Conservation (phyloP, 2,888 invertebrate species). For the Altica lythri region DNA sequence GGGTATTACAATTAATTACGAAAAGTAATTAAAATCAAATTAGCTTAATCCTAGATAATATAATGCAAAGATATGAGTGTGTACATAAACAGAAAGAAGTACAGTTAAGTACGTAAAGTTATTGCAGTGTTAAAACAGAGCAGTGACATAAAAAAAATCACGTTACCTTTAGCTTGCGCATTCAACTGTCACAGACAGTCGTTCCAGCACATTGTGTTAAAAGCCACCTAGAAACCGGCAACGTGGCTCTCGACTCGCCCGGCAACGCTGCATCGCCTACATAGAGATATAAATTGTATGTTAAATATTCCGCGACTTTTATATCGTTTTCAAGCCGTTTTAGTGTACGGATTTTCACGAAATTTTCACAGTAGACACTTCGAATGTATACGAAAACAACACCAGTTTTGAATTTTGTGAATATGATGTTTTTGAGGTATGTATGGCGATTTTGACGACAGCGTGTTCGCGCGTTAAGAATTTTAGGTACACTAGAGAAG, state of each 20-base stretch:
- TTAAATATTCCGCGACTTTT: slow-evolving; percentile 50
- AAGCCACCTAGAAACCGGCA: slow-evolving; percentile 42
- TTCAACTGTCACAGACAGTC: slow-evolving; percentile 50
- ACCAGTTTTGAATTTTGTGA: slow-evolving; percentile 42
- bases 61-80: no score
- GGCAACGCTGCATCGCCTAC: slow-evolving; percentile 53
- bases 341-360: slow-evolving; percentile 42
- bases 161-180: slow-evolving; percentile 52
- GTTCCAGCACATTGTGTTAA: slow-evolving; percentile 45
- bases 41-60: no score
- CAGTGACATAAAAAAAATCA: slow-evolving; percentile 50
- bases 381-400: slow-evolving; percentile 26
- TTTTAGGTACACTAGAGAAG: slow-evolving; percentile 47
- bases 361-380: slow-evolving; percentile 43
- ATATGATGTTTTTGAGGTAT: slow-evolving; percentile 39
- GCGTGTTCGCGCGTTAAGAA: slow-evolving; percentile 46
- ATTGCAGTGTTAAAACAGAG: slow-evolving; percentile 36
- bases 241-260: slow-evolving; percentile 36
- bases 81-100: neutral
- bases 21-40: no score
- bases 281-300: slow-evolving; percentile 51
- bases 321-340: slow-evolving; percentile 41
- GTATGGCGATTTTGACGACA: slow-evolving; percentile 39
- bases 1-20: neutral
- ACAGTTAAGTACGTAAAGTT: neutral